phyloP scores from a whole-genome alignment of 2,888 invertebrate genomes.

The Heliconius ismenius region DNA sequence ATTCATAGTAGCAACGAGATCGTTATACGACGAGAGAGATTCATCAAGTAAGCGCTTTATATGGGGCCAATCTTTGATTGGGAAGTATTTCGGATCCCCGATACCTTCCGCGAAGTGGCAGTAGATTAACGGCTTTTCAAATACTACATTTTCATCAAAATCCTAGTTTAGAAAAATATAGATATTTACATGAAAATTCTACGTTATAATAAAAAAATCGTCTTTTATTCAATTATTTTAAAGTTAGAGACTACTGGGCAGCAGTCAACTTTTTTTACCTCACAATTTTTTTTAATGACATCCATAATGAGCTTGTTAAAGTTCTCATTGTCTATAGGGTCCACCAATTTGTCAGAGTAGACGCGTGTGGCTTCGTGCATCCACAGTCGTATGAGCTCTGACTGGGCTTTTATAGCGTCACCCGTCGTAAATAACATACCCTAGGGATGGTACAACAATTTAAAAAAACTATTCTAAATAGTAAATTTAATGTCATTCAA shows the following conservation, averaged over 20 bases:
- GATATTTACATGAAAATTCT: not conserved
- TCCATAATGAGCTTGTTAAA: constrained; percentile 89
- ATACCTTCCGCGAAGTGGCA: constrained; percentile 96
- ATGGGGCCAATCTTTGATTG: constrained; percentile 86
- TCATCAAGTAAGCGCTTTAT: constrained; percentile 89
- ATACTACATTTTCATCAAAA: constrained; percentile 87
- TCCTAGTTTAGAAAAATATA: constrained; percentile 74
- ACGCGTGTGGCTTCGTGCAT: constrained; percentile 95
- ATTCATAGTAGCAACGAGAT: constrained; percentile 94
- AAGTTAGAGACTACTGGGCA: too few species aligned
- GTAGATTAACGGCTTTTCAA: constrained; percentile 90
- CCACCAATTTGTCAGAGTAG: constrained; percentile 95
- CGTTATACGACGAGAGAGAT: constrained; percentile 92
- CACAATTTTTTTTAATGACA: constrained; percentile 88
- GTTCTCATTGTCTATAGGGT: constrained; percentile 86
- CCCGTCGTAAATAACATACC: constrained; percentile 92
- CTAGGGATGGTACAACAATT: constrained; percentile 64
- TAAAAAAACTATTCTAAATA: not conserved
- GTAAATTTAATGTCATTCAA: not conserved
- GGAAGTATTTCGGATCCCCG: constrained; percentile 95
- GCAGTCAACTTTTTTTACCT: constrained; percentile 59
- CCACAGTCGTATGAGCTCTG: constrained; percentile 91
- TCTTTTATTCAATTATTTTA: not conserved
- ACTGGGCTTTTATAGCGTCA: constrained; percentile 86
- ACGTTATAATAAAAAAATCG: not conserved